A percentile compares a stretch with the other conserved stretches of the same genome.
Evolutionary conservation across 2,113 vertebrate species (phyloP).

Genomic region (Ochotona curzoniae): DNA sequence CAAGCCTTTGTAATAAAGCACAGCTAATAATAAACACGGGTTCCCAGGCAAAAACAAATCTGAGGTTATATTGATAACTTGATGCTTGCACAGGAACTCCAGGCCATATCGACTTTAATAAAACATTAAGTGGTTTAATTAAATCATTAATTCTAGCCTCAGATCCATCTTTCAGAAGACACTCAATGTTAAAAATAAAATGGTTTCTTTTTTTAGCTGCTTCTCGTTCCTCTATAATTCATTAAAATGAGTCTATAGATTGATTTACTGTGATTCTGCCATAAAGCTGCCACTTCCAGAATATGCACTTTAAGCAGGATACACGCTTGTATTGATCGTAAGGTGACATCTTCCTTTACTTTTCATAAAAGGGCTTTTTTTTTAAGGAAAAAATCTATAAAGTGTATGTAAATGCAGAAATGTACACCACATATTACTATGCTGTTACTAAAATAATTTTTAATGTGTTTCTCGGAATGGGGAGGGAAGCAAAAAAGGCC

Average conservation of each 20-base stretch:
- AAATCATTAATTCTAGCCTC: constrained; percentile 49
- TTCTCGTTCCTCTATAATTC: constrained; percentile 73
- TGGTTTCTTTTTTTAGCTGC: constrained; percentile 69
- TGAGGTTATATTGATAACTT: constrained; percentile 38
- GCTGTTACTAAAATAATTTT: constrained; percentile 47
- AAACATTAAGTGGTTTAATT: constrained; percentile 73
- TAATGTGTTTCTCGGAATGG: background rate
- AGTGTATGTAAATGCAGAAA: background rate
- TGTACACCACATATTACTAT: constrained; percentile 18
- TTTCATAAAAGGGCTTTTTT: constrained; percentile 55
- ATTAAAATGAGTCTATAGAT: constrained; percentile 67
- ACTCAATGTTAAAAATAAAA: constrained; percentile 71
- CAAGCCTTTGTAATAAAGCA: constrained; percentile 34
- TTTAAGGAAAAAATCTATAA: constrained; percentile 53
- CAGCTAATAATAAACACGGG: constrained; percentile 51
- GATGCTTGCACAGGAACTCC: constrained; percentile 24
- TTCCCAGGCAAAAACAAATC: constrained; percentile 52
- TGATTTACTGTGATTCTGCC: constrained; percentile 55
- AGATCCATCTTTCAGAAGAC: constrained; percentile 66
- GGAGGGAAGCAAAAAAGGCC: constrained; percentile 6
- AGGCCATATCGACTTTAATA: constrained; percentile 51
- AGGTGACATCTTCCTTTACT: constrained; percentile 55
- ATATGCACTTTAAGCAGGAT: constrained; percentile 60
- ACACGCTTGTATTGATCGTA: constrained; percentile 59
- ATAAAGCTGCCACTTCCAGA: constrained; percentile 41